Base-by-base conservation (phyloP, 2,888 invertebrate genomes). In the Platypus cylindrus region DNA sequence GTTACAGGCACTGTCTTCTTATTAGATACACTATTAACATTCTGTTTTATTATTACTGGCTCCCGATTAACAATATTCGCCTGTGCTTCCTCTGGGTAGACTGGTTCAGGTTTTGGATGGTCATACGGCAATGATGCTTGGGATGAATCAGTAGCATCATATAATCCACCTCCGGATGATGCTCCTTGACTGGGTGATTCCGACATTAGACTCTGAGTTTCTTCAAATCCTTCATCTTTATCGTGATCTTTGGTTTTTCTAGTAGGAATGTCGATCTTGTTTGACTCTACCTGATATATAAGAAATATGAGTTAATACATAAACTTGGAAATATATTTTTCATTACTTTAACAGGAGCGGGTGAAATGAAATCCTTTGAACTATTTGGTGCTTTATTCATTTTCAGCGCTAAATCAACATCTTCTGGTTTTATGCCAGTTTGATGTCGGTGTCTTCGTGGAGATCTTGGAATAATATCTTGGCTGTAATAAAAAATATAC, bases 201-300 rank as follows among this genome's bases (percentile, higher is more conserved):
- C 0, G 86, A 86, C 51, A 85, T 82, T 32, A 87, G 65, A 53
- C 85, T 86, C 53, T 86, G 86, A 1, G 85, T 85, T 63, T 89
- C 89, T 57, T 89, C 87, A 52, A 89, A 89, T 5, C 89, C 87
- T 66, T 89, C 87, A 54, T 89, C 89, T 52, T 85, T 82, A 49
- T 87, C 86, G 44, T 75, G 75, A 44, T 80, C 79, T 36, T 59
- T 62, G 40, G 44, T 48, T 55, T 60, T 40, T 36, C 56, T 38
- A n/a, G n/a, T n/a, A 45, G 62, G 33, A 48, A 54, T 31, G 55
- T 58, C 38, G 55, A 53, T 52, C 59, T 40, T 57, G 47, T 17
- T 47, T 13, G 52, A 47, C 36, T 46, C 41, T 32, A 40, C 47
- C 47, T 46, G 20, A 20, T 20, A 20, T 20, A 20, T 7, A 20